Evolutionary conservation across 2,888 invertebrate species (phyloP), one percentile per base, ranked within the genome.

Genomic region (Mellilla xanthometata): DNA sequence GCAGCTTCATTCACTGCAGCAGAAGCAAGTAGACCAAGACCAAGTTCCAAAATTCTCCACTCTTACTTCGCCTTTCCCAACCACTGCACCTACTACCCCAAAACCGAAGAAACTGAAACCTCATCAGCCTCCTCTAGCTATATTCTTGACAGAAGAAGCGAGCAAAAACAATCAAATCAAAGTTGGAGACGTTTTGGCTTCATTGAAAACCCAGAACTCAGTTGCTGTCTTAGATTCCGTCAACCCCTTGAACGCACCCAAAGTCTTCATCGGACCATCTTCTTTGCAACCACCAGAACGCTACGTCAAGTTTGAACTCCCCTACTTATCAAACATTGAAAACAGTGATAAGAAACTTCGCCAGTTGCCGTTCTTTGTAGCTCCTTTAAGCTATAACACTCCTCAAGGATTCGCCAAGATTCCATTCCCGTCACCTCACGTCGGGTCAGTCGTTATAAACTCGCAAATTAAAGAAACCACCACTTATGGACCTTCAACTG

Each of bases 331-430:
- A 0, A 93, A 92, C 11, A 86, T 95, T 27, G 94, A 95, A 56
- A 89, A 94, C 42, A 92, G 92, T 6, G 94, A 94, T 61, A 91
- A 93, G 42, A 95, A 94, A 76, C 90, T 95, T 1, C 93, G 93
- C 39, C 93, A 94, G 55, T 74, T 95, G 0, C 95, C 96, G 0
- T 96, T 96, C 78, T 96, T 96, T 62, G 96, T 96, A 4, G 96
- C 96, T 0, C 96, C 96, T 0, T 76, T 96, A 12, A 96, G 95
- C 65, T 96, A 96, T 65, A 93, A 94, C 57, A 93, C 96, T n/a
- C 96, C 96, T 0, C 90, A 92, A 33, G 96, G 96, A 2, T 96
- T 95, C 68, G 94, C 95, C 0, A 96, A 96, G 80, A 96, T 96
- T 52, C 93, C 95, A 0, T 92, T 96, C 70, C 96, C 96, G 0